Evolutionary conservation across 2,888 invertebrate species (phyloP), one percentile per base, ranked within the genome.

Genomic region (Pristionchus maxplancki): DNA sequence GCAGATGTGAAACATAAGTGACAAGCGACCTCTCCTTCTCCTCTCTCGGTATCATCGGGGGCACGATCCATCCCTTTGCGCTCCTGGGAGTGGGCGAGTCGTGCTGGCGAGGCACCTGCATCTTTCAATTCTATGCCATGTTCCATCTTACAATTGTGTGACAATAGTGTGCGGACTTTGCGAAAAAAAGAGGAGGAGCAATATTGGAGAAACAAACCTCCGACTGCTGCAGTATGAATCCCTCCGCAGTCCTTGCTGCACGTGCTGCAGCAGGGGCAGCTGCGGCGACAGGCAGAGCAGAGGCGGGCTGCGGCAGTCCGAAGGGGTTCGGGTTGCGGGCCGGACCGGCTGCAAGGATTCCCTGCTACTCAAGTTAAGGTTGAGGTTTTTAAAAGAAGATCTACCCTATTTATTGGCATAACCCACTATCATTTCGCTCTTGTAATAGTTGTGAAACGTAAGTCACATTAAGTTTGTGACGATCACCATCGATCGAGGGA

Each of bases 261-360:
- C 53, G 34, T 24, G 81, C 81, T 34, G 82, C 84, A 20, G 50
- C 44, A 17, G 82, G 50, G 4, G 85, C 85, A 20, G 44, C 85
- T 13, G 53, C 64, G 1, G 85, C 85, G 40, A 44, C 48, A 15
- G 62, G 71, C 31, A 67, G 71, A 24, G 67, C 71, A 24, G 20
- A 31, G 0, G 86, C 71, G 11, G 86, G 86, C 13, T 67, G 67
- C 13, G 86, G 86, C 8, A 87, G 86, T 9, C 86, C 86, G 86
- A 87, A 87, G 31, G 86, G 86, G 34, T 87, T 87, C 48, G 86
- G 86, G 37, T 87, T 87, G 40, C 71, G 67, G 1, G 58, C 86
- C 5, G 86, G 67, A 34, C 86, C 86, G 71, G 86, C 86, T 87
- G 71, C n/a, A 71, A 85, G n/a, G 24, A 44, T n/a, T n/a, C n/a